Conservation (phyloP, 2,888 invertebrate species). For the Calliphora vomitoria region DNA sequence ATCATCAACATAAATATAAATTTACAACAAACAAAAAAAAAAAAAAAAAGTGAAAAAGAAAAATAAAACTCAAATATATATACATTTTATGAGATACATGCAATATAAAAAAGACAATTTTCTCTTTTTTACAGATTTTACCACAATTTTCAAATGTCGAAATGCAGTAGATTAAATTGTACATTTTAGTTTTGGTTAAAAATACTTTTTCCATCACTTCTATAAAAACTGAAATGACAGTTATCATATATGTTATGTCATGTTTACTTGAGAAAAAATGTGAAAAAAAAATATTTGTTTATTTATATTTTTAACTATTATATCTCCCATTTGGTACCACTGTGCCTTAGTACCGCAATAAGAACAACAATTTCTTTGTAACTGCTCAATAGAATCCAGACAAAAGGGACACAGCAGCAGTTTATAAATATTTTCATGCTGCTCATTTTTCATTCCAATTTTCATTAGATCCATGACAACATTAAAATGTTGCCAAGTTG, state of each 20-base stretch:
- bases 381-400: background rate
- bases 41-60: no score
- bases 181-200: background rate
- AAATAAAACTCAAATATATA: background rate
- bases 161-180: background rate
- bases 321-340: background rate
- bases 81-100: conserved; percentile 3
- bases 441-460: conserved; percentile 1
- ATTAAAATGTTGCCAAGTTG: background rate
- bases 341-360: background rate
- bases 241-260: no score
- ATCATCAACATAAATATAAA: conserved; percentile 24
- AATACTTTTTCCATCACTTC: background rate
- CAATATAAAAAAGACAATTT: background rate
- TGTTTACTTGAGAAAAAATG: background rate
- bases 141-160: background rate
- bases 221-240: no score
- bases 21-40: conserved; percentile 1
- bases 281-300: background rate
- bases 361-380: background rate
- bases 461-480: background rate
- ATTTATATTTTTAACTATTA: background rate
- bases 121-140: background rate
- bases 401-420: background rate
- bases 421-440: conserved; percentile 11